Conservation (phyloP, 2,888 invertebrate genomes). For the Zygaena filipendulae region DNA sequence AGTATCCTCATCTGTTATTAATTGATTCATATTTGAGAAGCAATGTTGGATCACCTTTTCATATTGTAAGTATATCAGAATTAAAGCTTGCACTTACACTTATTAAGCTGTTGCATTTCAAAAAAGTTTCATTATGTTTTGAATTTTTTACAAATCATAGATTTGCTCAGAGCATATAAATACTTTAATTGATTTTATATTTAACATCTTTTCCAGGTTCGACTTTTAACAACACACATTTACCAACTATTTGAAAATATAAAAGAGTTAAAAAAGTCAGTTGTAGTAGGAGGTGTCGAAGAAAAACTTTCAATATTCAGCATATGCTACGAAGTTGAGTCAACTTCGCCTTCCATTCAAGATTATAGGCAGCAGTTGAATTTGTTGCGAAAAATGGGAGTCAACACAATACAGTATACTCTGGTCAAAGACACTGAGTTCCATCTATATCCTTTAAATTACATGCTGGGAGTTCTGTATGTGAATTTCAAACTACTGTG, state of each 20-base stretch:
- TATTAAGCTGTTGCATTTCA: no score
- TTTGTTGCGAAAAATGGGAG: conserved; percentile 77
- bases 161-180: not conserved
- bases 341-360: conserved; percentile 75
- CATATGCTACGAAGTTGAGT: conserved; percentile 77
- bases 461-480: conserved; percentile 84
- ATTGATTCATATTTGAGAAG: conserved; percentile 63
- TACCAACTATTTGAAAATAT: conserved; percentile 74
- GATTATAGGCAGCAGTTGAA: conserved; percentile 84
- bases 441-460: conserved; percentile 75
- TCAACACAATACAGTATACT: conserved; percentile 68
- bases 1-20: conserved; percentile 44
- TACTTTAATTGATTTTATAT: conserved; percentile 1
- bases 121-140: no score
- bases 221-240: conserved; percentile 78
- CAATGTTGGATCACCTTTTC: conserved; percentile 76
- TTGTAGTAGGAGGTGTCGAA: conserved; percentile 29
- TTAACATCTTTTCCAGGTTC: conserved; percentile 62
- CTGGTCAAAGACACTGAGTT: conserved; percentile 68
- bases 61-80: conserved; percentile 62
- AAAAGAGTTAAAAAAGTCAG: conserved; percentile 51
- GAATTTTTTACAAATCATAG: not conserved
- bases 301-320: conserved; percentile 72
- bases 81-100: no score
- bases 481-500: conserved; percentile 90